Evolutionary conservation across 2,113 vertebrate genomes (phyloP).

Genomic region (Rhodinocichla rosea): DNA sequence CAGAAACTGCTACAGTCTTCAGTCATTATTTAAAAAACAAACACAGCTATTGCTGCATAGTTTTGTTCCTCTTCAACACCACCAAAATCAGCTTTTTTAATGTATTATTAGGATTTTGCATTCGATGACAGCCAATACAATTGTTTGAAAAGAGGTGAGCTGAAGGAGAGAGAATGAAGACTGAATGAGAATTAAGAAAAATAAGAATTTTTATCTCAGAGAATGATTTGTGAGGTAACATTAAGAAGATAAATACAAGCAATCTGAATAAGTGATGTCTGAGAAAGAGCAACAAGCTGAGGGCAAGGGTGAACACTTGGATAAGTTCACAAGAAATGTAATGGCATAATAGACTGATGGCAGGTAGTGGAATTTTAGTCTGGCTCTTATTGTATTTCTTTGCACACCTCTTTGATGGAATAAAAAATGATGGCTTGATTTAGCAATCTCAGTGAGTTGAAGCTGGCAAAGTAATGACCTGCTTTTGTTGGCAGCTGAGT

Average conservation of each 20-base stretch:
- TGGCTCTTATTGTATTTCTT: neutral
- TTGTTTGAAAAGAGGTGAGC: neutral
- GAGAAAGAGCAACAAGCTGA: neutral
- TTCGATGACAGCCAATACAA: neutral
- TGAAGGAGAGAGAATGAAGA: neutral
- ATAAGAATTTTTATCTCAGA: neutral
- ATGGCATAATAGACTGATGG: neutral
- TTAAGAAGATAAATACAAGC: neutral
- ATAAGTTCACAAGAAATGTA: neutral
- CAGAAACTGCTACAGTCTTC: neutral
- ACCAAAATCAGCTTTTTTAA: fast-evolving
- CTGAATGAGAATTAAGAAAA: neutral
- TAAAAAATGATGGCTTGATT: neutral
- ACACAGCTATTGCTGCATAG: neutral
- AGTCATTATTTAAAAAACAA: neutral
- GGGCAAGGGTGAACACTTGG: neutral
- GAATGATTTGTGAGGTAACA: neutral
- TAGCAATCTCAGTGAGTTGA: neutral
- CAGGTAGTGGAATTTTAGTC: neutral
- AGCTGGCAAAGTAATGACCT: neutral
- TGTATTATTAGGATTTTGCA: neutral
- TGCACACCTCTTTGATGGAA: neutral
- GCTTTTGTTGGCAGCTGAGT: neutral
- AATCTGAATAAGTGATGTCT: neutral
- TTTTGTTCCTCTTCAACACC: neutral